Percentiles rank a stretch among this genome's conserved stretches.
Evolutionary conservation across 2,113 vertebrate genomes (phyloP).

Genomic region (Caretta caretta): DNA sequence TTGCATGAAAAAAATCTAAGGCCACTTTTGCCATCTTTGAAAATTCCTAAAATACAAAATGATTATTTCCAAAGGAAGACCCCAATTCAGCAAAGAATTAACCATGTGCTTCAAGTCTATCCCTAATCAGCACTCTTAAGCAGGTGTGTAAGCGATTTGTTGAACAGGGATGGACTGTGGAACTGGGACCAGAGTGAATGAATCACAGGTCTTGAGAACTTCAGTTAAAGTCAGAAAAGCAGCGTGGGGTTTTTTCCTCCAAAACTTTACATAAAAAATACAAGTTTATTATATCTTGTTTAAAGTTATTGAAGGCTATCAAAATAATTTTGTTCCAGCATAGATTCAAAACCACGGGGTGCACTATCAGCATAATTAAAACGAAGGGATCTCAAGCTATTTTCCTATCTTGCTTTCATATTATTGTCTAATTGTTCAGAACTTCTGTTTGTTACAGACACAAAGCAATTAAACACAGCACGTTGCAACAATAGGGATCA

Average conservation of each 20-base stretch:
- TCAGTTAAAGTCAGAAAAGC: slow-evolving; percentile 39
- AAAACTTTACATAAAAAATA: slow-evolving; percentile 69
- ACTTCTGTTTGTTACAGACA: slow-evolving; percentile 84
- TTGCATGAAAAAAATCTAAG: background rate
- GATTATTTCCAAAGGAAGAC: background rate
- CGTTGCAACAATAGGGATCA: slow-evolving; percentile 82
- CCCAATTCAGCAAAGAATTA: background rate
- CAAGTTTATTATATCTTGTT: slow-evolving; percentile 78
- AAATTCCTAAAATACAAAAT: background rate
- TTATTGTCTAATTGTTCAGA: slow-evolving; percentile 87
- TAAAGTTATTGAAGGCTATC: slow-evolving; percentile 79
- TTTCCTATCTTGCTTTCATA: slow-evolving; percentile 76
- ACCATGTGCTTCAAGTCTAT: background rate
- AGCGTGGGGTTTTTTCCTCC: slow-evolving; percentile 22
- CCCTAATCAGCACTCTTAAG: slow-evolving; percentile 11
- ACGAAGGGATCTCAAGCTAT: slow-evolving; percentile 78
- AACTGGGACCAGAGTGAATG: slow-evolving; percentile 20
- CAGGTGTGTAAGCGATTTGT: slow-evolving; percentile 38
- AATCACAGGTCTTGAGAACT: slow-evolving; percentile 35
- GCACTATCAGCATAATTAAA: slow-evolving; percentile 83
- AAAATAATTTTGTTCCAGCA: slow-evolving; percentile 77
- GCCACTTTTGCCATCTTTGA: background rate
- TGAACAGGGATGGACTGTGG: slow-evolving; percentile 11
- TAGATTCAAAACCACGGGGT: slow-evolving; percentile 79
- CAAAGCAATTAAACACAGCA: slow-evolving; percentile 88